phyloP scores from a whole-genome alignment of 1,140 invertebrate species.

The Zaprionus tsacasi region DNA sequence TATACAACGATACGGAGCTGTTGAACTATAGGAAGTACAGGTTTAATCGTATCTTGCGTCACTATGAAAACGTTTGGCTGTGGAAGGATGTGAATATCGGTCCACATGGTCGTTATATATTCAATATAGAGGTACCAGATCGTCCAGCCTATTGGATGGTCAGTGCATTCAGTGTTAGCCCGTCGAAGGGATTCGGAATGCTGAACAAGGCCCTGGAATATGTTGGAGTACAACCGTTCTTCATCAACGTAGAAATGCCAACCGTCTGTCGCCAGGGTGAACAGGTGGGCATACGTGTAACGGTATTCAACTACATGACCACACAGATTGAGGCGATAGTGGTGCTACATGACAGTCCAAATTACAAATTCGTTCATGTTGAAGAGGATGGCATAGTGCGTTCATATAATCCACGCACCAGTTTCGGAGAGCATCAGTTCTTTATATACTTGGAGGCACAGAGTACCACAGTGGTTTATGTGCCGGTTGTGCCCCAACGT shows the following conservation, averaged over 20 bases:
- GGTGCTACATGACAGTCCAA: slow-evolving; percentile 91
- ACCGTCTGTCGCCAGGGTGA: slow-evolving; percentile 93
- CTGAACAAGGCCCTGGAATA: slow-evolving; percentile 91
- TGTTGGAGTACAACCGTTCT: slow-evolving; percentile 94
- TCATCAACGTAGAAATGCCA: slow-evolving; percentile 97
- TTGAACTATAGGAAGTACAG: slow-evolving; percentile 91
- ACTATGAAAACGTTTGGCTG: slow-evolving; percentile 97
- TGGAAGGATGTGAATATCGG: slow-evolving; percentile 98
- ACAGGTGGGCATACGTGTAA: slow-evolving; percentile 95
- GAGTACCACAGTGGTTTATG: slow-evolving; percentile 92
- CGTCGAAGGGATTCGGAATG: slow-evolving; percentile 93
- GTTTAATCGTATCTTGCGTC: slow-evolving; percentile 93
- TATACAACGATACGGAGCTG: slow-evolving; percentile 87
- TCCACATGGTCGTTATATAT: slow-evolving; percentile 93
- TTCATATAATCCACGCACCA: slow-evolving; percentile 94
- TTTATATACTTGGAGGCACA: slow-evolving; percentile 94
- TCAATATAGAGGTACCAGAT: slow-evolving; percentile 94
- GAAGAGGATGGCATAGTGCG: slow-evolving; percentile 94
- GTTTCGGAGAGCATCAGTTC: slow-evolving; percentile 96
- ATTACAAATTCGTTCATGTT: slow-evolving; percentile 98
- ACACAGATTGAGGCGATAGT: slow-evolving; percentile 93
- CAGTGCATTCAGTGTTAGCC: slow-evolving; percentile 95
- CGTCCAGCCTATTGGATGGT: slow-evolving; percentile 96
- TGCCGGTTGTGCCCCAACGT: slow-evolving; percentile 94
- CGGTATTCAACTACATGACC: slow-evolving; percentile 97